A percentile compares a stretch with the other conserved stretches of the same genome.
Evolutionary conservation across 2,797 vertebrate species (phyloP).

Genomic region (Acestrorhynchus altus): DNA sequence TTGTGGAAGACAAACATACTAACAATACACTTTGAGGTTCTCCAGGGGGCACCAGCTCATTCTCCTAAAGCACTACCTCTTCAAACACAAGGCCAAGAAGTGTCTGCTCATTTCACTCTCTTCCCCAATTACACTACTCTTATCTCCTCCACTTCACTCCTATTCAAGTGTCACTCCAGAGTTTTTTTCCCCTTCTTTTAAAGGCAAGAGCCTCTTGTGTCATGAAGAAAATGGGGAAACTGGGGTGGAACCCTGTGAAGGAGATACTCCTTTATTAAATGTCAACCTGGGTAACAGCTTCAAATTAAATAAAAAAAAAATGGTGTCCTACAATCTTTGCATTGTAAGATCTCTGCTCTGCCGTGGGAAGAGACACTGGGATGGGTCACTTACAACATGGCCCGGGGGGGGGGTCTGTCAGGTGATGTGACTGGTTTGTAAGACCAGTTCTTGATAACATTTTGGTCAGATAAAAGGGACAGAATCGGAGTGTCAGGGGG

Average conservation of each 20-base stretch:
- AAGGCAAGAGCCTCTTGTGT: background rate
- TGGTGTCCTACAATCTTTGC: no score
- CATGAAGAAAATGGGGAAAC: background rate
- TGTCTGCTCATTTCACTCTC: background rate
- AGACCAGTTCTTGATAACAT: no score
- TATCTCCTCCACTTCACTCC: conserved; percentile 10
- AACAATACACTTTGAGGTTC: background rate
- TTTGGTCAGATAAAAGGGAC: no score
- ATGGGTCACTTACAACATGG: no score
- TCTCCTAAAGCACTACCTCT: conserved; percentile 2
- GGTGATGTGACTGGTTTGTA: no score
- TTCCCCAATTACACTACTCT: conserved; percentile 20
- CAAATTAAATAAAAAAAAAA: background rate
- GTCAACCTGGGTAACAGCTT: background rate
- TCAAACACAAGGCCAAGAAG: background rate
- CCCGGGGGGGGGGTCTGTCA: no score
- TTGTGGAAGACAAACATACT: background rate
- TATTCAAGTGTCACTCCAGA: conserved; percentile 9
- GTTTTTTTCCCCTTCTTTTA: background rate
- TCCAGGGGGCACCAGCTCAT: conserved; percentile 19
- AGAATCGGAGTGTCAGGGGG: no score
- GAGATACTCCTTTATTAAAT: background rate
- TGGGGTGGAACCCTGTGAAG: background rate
- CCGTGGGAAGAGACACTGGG: no score
- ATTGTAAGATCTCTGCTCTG: no score